Base-by-base conservation (phyloP, 2,113 vertebrate species). In the Labrus mixtus region DNA sequence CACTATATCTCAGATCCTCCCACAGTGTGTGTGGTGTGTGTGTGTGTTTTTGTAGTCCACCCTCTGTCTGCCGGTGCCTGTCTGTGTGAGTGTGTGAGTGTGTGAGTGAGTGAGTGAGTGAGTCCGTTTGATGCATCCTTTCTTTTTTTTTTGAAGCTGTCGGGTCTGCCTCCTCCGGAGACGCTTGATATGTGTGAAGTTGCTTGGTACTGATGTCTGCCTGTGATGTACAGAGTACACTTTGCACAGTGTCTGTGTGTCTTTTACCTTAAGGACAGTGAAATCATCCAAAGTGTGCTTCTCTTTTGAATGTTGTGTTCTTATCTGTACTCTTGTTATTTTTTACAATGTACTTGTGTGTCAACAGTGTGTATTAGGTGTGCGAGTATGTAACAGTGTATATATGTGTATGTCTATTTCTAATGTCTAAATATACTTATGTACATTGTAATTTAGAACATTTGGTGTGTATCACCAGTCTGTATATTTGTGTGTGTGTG, bases 171-270 rank as follows among this genome's bases (percentile, higher is more conserved):
- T 78, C 62, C 15, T 4, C 76, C 19, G 0, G 63, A 76, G 72
- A 59, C 13, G 45, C 76, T 86, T 82, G 73, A 60, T 62, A 73
- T 75, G 58, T 72, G 81, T 79, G 78, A 73, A 82, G 74, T 61
- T 66, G 70, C 71, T 67, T 78, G 66, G 71, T 58, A 41, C 78
- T 73, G 77, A 64, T 68, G 68, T 73, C 64, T 67, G 37, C 54
- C 53, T 78, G 62, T 82, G 73, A 73, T 81, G 69, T 72, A 51
- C 72, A 45, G 51, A 70, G 64, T 80, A 37, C 46, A 62, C 59
- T 67, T 57, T 63, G 61, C 71, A 43, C 33, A 25, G 50, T 60
- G 62, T 59, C 48, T 76, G 59, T 66, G 25, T 65, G 16, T 76
- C 53, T 59, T 39, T 54, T n/a, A 45, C 43, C 67, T 72, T 61